These are phyloP conservation scores for Coenonympha glycerion DNA, from an alignment of 2,888 invertebrate genomes.

Conservation along the genomic window DNA sequence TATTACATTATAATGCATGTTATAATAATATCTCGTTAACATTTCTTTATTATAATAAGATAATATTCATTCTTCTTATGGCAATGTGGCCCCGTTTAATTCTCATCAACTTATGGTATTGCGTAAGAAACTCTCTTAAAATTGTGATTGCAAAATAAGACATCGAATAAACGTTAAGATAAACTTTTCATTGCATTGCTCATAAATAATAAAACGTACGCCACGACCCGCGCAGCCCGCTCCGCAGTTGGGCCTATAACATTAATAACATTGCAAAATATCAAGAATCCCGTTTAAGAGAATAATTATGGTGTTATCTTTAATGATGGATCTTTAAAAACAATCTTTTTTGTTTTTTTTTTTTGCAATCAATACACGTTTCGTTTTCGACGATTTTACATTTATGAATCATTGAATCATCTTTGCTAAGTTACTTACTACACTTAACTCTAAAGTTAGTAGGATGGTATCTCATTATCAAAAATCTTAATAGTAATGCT, in stretches of 20 bases:
- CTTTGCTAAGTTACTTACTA: no score
- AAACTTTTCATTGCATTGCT: slow-evolving; percentile 17
- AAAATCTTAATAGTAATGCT: no score
- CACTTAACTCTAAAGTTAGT: no score
- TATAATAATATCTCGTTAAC: not conserved
- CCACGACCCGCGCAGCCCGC: not conserved
- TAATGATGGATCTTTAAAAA: not conserved
- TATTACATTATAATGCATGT: no score
- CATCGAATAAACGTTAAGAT: slow-evolving; percentile 11
- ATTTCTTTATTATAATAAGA: not conserved
- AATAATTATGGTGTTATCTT: not conserved
- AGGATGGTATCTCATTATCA: no score
- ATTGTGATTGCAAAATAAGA: slow-evolving; percentile 19
- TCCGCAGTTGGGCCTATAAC: not conserved
- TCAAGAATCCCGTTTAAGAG: not conserved
- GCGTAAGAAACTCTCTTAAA: slow-evolving; percentile 10
- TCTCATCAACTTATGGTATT: slow-evolving; percentile 9
- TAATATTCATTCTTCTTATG: not conserved
- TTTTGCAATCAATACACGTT: not conserved
- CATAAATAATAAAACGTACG: slow-evolving; percentile 17
- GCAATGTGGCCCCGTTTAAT: slow-evolving; percentile 5
- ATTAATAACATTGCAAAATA: slow-evolving; percentile 1
- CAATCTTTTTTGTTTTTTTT: not conserved
- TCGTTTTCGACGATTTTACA: not conserved
- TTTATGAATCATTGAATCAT: no score